Base-by-base conservation (phyloP, 2,113 vertebrate genomes). In the Odocoileus hemionus region DNA sequence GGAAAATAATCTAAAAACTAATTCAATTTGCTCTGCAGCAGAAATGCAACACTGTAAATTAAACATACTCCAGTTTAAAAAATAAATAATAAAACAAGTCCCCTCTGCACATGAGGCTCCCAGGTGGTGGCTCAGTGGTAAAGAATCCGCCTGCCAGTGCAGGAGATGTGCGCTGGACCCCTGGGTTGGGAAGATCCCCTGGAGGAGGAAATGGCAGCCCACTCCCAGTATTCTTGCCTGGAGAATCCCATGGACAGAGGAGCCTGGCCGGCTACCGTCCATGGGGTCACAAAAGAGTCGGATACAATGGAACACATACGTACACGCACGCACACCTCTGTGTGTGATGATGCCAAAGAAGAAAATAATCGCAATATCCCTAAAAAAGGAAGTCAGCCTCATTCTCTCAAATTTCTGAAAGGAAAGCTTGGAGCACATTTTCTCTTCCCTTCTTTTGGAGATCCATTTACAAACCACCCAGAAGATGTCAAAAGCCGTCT, bases 281-380 rank as follows among this genome's bases (percentile, higher is more conserved):
- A 26, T 0, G 6, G 70, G 70, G 36, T 43, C 21, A 43, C 36
- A 25, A 26, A 23, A 76, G 36, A 76, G 36, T 14, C 11, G 43
- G 70, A 76, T 43, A 14, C 21, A 25, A 43, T 7, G 36, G 21
- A 76, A 43, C 21, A 43, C 36, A 39, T 36, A 3, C 0, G 0
- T 3, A 43, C 43, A 45, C 7, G 43, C 70, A 39, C 1, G 6
- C 70, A 76, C 23, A 43, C 17, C 45, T 67, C 67, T 7, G 26
- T 1, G 1, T 28, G 3, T 1, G 28, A 78, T 2, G 61, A 43
- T 0, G 21, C 28, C 70, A 47, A 13, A 28, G 33, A 3, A 13
- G 50, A 89, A 93, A 90, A n/a, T 6, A 58, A 2, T 4, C 0
- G 3, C 33, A 30, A 5, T 25, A 74, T 21, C 78, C 86, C 60